A percentile compares a stretch with the other conserved stretches of the same genome.
These are phyloP conservation scores for Hippolais icterina DNA, from an alignment of 2,113 vertebrate species.

Conservation along the genomic window DNA sequence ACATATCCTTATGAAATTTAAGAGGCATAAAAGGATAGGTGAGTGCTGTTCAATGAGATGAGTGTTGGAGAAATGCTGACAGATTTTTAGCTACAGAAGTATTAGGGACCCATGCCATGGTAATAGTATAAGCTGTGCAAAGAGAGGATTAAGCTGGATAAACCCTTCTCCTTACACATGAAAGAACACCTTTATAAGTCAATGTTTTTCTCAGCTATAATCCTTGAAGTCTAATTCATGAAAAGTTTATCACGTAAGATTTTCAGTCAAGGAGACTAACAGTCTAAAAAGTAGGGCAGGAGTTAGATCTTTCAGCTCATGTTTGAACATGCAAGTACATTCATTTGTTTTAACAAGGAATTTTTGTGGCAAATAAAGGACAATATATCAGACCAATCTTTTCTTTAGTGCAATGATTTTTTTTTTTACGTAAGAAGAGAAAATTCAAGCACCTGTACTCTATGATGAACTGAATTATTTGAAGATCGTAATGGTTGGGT, in stretches of 20 bases:
- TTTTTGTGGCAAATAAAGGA: neutral
- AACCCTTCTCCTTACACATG: slow-evolving; percentile 30
- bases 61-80: neutral
- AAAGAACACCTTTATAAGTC: slow-evolving; percentile 49
- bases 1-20: neutral
- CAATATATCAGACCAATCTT: neutral
- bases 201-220: slow-evolving; percentile 34
- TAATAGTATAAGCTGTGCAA: slow-evolving; percentile 16
- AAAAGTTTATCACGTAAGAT: slow-evolving; percentile 41
- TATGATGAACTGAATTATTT: neutral
- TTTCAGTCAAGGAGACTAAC: neutral
- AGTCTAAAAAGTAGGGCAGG: slow-evolving; percentile 32
- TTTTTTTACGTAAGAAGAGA: neutral
- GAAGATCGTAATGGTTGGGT: neutral
- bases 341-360: neutral
- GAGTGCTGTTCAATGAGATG: neutral
- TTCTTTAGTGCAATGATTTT: neutral
- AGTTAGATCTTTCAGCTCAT: neutral
- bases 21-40: neutral
- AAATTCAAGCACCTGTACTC: neutral
- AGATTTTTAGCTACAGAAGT: neutral
- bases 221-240: slow-evolving; percentile 36
- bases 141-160: slow-evolving; percentile 53
- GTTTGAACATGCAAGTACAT: neutral
- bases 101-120: neutral